Conservation (phyloP, 2,113 vertebrate species). For the Sterna hirundo region DNA sequence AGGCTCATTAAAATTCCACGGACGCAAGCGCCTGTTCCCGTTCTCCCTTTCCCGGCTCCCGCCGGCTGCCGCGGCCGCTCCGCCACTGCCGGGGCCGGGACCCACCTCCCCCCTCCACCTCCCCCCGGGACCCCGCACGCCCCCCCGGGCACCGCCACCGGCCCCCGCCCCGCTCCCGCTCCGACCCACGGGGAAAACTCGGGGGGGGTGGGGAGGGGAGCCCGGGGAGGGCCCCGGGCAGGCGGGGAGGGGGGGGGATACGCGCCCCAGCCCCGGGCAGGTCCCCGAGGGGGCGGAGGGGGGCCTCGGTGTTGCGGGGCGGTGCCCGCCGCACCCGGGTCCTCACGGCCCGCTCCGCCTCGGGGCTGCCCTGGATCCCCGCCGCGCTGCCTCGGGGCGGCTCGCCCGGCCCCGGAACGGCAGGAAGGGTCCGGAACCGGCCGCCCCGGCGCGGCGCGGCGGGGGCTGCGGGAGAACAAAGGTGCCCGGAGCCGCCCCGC, state of each 20-base stretch:
- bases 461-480: not conserved
- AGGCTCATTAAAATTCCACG: slow-evolving; percentile 47
- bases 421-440: not conserved
- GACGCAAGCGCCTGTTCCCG: not conserved
- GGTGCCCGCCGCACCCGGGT: not conserved
- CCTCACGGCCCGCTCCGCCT: not conserved
- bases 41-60: not conserved
- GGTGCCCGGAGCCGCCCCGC: not conserved
- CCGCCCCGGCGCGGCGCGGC: not conserved
- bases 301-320: not conserved
- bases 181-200: not conserved
- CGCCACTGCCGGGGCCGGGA: not conserved
- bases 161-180: not conserved
- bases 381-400: not conserved
- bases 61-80: not conserved
- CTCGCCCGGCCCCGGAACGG: not conserved
- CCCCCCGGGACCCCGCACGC: no score
- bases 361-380: not conserved
- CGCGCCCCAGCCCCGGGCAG: no score
- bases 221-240: not conserved
- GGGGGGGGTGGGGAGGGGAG: no score
- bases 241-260: not conserved
- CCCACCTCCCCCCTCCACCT: not conserved
- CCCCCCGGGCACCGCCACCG: not conserved
- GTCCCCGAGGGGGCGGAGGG: no score